Evolutionary conservation across 2,888 invertebrate species (phyloP).

Genomic region (Liodrosophila aerea): DNA sequence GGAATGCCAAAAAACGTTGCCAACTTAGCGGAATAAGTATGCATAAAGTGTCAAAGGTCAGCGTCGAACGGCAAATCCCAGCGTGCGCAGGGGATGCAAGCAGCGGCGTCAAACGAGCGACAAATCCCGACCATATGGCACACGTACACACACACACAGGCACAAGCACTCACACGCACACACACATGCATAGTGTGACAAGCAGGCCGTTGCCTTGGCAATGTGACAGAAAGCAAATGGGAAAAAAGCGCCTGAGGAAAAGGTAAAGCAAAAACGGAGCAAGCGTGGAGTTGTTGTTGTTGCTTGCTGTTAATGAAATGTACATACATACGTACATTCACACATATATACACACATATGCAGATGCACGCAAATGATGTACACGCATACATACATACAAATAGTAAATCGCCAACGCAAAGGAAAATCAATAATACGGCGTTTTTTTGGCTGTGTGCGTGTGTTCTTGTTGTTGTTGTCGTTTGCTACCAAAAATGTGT

Average conservation of each 20-base stretch:
- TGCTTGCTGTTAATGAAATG: constrained; percentile 38
- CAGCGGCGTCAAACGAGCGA: constrained; percentile 22
- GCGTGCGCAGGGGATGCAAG: constrained; percentile 27
- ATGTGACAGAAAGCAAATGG: constrained; percentile 66
- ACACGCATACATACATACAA: constrained; percentile 34
- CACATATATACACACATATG: not conserved
- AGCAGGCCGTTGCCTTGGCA: constrained; percentile 67
- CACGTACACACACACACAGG: constrained; percentile 15
- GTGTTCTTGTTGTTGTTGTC: constrained; percentile 27
- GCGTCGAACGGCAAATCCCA: constrained; percentile 26
- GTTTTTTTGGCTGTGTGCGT: constrained; percentile 40
- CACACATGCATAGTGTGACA: not conserved
- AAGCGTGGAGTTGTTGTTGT: constrained; percentile 23
- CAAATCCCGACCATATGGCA: constrained; percentile 59
- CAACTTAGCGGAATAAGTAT: not conserved
- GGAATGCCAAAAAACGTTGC: not conserved
- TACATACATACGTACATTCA: constrained; percentile 10
- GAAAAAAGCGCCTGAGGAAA: constrained; percentile 31
- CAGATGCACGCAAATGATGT: constrained; percentile 4
- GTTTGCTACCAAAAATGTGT: constrained; percentile 35
- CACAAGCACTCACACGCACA: not conserved
- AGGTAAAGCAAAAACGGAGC: constrained; percentile 42
- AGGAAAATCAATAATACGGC: constrained; percentile 65
- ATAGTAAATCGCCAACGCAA: constrained; percentile 59
- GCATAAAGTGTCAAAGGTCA: constrained; percentile 46